phyloP scores from a whole-genome alignment of 2,888 invertebrate genomes.

The Catocala nupta region DNA sequence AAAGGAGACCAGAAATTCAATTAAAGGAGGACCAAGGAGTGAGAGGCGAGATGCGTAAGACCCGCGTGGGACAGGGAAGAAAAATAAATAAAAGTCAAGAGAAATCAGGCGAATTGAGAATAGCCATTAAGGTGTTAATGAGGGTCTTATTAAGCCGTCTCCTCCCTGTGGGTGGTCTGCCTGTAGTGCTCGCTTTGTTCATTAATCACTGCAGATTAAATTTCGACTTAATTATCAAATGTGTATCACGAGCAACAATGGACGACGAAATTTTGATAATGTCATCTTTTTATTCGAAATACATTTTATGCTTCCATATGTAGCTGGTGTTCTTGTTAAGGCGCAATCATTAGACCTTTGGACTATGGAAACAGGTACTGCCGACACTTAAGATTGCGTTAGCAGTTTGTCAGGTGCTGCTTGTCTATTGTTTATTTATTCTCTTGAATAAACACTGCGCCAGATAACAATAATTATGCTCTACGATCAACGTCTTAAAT shows the following conservation, averaged over 20 bases:
- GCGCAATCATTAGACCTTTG: too few species aligned
- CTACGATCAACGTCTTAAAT: too few species aligned
- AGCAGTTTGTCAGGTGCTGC: too few species aligned
- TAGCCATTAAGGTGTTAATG: slow-evolving; percentile 87
- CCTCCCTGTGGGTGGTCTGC: slow-evolving; percentile 84
- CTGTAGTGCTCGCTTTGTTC: slow-evolving; percentile 77
- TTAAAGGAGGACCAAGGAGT: slow-evolving; percentile 75
- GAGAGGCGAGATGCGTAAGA: slow-evolving; percentile 64
- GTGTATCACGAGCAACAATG: slow-evolving; percentile 66
- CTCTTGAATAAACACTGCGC: too few species aligned
- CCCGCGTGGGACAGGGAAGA: slow-evolving; percentile 65
- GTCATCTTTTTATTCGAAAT: slow-evolving; percentile 42
- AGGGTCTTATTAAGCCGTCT: slow-evolving; percentile 87
- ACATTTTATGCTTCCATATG: slow-evolving; percentile 24
- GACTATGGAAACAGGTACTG: too few species aligned
- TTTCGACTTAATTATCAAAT: slow-evolving; percentile 79
- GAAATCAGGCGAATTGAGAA: slow-evolving; percentile 86
- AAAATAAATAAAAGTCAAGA: slow-evolving; percentile 82
- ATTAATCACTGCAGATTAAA: slow-evolving; percentile 82
- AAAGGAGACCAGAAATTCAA: slow-evolving; percentile 82
- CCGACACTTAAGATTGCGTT: too few species aligned
- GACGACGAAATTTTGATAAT: slow-evolving; percentile 54
- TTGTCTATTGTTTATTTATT: too few species aligned
- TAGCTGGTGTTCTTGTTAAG: background rate
- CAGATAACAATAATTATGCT: too few species aligned